Conservation (phyloP, 2,113 vertebrate genomes). For the Hyla sarda region DNA sequence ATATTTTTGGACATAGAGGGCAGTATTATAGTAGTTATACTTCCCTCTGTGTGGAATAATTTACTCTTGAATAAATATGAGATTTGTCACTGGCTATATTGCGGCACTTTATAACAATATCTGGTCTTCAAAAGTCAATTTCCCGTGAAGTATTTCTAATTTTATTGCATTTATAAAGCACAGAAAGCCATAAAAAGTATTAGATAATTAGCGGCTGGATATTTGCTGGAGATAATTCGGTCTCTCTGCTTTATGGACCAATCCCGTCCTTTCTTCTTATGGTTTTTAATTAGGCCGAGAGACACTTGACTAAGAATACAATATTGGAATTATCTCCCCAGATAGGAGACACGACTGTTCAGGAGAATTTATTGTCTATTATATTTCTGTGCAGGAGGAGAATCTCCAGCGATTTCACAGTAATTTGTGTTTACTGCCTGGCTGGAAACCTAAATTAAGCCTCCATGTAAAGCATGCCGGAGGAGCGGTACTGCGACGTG, state of each 20-base stretch:
- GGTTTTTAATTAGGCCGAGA: constrained; percentile 31
- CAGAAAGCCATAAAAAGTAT: constrained; percentile 15
- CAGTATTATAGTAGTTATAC: no score
- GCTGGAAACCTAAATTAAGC: constrained; percentile 38
- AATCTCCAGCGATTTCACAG: constrained; percentile 29
- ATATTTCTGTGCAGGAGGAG: background rate
- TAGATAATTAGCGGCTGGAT: constrained; percentile 10
- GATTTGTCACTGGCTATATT: background rate
- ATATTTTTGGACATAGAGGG: no score
- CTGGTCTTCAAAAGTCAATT: constrained; percentile 13
- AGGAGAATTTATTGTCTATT: constrained; percentile 25
- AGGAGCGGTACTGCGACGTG: background rate
- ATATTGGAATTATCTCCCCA: constrained; percentile 35
- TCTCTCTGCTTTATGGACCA: constrained; percentile 6
- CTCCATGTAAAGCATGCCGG: background rate
- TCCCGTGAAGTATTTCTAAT: constrained; percentile 20
- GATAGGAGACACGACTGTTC: constrained; percentile 11
- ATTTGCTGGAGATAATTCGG: background rate
- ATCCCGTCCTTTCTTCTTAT: background rate
- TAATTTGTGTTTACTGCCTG: constrained; percentile 47
- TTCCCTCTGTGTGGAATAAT: background rate
- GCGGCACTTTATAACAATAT: background rate
- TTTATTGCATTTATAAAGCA: background rate
- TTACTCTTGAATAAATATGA: background rate
- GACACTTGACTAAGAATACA: background rate